Evolutionary conservation across 1,140 invertebrate genomes (phyloP).

Genomic region (Tachypleus tridentatus): DNA sequence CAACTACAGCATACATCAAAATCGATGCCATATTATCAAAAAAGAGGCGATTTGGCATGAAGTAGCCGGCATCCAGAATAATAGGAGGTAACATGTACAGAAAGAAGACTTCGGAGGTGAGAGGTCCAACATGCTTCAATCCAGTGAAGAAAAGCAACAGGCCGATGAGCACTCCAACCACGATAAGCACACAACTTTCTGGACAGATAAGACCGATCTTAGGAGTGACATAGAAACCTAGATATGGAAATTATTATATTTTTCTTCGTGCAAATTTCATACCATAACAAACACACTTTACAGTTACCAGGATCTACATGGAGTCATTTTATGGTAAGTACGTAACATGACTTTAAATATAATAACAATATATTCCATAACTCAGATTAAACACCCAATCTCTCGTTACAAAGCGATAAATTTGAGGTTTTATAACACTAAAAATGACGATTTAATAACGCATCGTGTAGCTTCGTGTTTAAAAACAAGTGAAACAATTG

Average conservation of each 20-base stretch:
- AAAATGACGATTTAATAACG: no score
- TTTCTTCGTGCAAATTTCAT: no score
- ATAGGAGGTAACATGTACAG: slow-evolving; percentile 93
- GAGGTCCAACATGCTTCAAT: slow-evolving; percentile 53
- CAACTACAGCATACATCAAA: slow-evolving; percentile 84
- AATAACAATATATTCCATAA: no score
- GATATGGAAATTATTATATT: not conserved
- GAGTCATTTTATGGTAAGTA: no score
- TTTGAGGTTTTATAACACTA: no score
- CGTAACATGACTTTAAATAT: no score
- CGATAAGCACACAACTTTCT: slow-evolving; percentile 92
- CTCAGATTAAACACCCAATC: no score
- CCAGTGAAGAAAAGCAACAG: slow-evolving; percentile 32
- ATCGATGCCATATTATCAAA: slow-evolving; percentile 95
- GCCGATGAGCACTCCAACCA: slow-evolving; percentile 86
- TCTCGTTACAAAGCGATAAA: no score
- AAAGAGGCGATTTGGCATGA: slow-evolving; percentile 79
- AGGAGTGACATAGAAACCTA: slow-evolving; percentile 90
- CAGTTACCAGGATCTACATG: no score
- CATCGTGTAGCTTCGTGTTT: no score
- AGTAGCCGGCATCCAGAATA: slow-evolving; percentile 89
- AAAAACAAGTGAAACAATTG: no score
- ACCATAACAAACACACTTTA: no score
- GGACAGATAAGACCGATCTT: slow-evolving; percentile 79
- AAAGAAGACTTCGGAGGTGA: slow-evolving; percentile 90